Evolutionary conservation across 2,113 vertebrate species (phyloP), one percentile per base, ranked within the genome.

Genomic region (Pseudopipra pipra): DNA sequence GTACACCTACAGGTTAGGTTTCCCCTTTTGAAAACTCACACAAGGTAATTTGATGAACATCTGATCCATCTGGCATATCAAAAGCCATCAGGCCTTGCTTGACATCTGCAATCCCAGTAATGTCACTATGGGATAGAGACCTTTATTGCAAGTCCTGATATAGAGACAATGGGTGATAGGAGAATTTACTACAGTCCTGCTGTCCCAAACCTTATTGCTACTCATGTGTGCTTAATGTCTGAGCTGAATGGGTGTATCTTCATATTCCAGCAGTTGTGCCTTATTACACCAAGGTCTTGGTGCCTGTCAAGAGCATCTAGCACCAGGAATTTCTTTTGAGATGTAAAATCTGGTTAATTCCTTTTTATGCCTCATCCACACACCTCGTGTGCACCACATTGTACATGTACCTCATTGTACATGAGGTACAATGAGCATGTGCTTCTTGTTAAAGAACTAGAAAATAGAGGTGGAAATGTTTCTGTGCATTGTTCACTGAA

Each of bases 1-100:
- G 39, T 37, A 5, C 37, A 14, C 6, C 15, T 47, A 3, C 0
- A 0, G 30, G 17, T 14, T 55, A 27, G 3, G 6, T 56, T 91
- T 87, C 51, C 31, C 21, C 17, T 54, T 67, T 92, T 75, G 28
- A 66, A 71, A 78, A 37, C 14, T 83, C 49, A 9, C 4, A 7
- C 51, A 18, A 61, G 12, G 8, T 22, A 43, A 67, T 68, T 55
- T 54, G n/a, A 39, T 79, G 58, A 37, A 18, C 37, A 30, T 24
- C 65, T 78, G 12, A 81, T 33, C 39, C 39, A 14, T 55, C 28
- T 39, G 72, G 28, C 22, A 4, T 30, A 59, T 33, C 43, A 67
- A 28, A 58, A 75, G 11, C 15, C 43, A 39, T 28, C n/a, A 74
- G 84, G 21, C 13, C 12, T 74, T 37, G 13, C 28, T 46, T 58